These are phyloP conservation scores for Polydrusus pterygomalis DNA, from an alignment of 2,888 invertebrate genomes.

Conservation along the genomic window DNA sequence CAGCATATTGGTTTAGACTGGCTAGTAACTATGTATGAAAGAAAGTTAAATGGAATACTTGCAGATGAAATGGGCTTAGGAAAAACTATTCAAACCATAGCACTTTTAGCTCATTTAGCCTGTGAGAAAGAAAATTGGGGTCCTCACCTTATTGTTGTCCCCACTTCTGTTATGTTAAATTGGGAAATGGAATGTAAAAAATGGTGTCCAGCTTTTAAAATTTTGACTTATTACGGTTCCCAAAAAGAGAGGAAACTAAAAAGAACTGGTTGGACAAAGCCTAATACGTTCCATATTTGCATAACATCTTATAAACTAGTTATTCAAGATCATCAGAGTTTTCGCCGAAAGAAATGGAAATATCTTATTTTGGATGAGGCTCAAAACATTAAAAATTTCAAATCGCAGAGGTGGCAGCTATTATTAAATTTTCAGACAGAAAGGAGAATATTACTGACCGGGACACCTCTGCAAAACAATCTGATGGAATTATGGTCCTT, in stretches of 20 bases:
- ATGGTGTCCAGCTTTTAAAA: slow-evolving; percentile 99
- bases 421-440: slow-evolving; percentile 95
- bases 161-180: slow-evolving; percentile 99
- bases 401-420: slow-evolving; percentile 97
- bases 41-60: slow-evolving; percentile 95
- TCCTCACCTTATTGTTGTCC: slow-evolving; percentile 98
- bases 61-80: slow-evolving; percentile 99
- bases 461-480: slow-evolving; percentile 96
- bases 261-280: slow-evolving; percentile 95
- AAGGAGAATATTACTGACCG: slow-evolving; percentile 91
- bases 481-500: slow-evolving; percentile 98
- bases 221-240: slow-evolving; percentile 97
- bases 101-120: slow-evolving; percentile 94
- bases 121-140: slow-evolving; percentile 97
- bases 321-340: slow-evolving; percentile 98
- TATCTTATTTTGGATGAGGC: slow-evolving; percentile 98
- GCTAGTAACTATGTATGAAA: slow-evolving; percentile 96
- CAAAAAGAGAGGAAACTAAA: slow-evolving; percentile 96
- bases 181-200: slow-evolving; percentile 99
- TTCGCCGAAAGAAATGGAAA: slow-evolving; percentile 98
- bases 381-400: slow-evolving; percentile 99
- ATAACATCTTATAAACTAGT: slow-evolving; percentile 98
- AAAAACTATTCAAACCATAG: slow-evolving; percentile 98
- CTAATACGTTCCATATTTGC: slow-evolving; percentile 98
- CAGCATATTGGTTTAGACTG: slow-evolving; percentile 95